A percentile compares a stretch with the other conserved stretches of the same genome.
phyloP scores from a whole-genome alignment of 2,888 invertebrate species.

The Drosophila incognita region DNA sequence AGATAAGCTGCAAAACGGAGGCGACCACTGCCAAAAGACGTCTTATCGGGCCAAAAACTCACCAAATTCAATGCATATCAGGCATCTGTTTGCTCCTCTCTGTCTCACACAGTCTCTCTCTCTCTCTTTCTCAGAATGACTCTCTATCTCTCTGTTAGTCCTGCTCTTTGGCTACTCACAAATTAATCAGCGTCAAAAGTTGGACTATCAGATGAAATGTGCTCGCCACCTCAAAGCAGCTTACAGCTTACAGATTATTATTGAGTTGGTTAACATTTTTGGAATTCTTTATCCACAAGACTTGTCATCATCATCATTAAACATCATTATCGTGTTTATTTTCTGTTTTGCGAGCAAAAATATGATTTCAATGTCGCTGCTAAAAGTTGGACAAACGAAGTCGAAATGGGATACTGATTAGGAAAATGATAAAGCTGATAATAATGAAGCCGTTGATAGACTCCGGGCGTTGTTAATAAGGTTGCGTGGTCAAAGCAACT shows the following conservation, averaged over 20 bases:
- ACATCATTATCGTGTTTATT: not conserved
- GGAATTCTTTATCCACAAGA: conserved; percentile 17
- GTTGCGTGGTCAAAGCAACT: conserved; percentile 14
- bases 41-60: conserved; percentile 43
- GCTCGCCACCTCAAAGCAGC: conserved; percentile 29
- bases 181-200: conserved; percentile 57
- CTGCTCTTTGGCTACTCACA: conserved; percentile 5
- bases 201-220: conserved; percentile 50
- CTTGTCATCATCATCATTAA: conserved; percentile 18
- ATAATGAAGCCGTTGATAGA: conserved; percentile 30
- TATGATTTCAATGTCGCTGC: conserved; percentile 26
- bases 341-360: conserved; percentile 3
- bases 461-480: conserved; percentile 17
- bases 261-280: conserved; percentile 58
- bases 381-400: conserved; percentile 5
- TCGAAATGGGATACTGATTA: conserved; percentile 35
- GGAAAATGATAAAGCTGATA: conserved; percentile 41
- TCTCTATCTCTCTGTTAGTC: not conserved
- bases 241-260: conserved; percentile 45
- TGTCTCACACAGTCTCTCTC: not conserved
- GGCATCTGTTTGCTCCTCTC: not conserved
- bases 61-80: conserved; percentile 41
- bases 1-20: conserved; percentile 31
- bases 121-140: not conserved
- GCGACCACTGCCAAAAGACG: not conserved